phyloP scores from a whole-genome alignment of 1,140 invertebrate genomes.

The Penaeus japonicus region DNA sequence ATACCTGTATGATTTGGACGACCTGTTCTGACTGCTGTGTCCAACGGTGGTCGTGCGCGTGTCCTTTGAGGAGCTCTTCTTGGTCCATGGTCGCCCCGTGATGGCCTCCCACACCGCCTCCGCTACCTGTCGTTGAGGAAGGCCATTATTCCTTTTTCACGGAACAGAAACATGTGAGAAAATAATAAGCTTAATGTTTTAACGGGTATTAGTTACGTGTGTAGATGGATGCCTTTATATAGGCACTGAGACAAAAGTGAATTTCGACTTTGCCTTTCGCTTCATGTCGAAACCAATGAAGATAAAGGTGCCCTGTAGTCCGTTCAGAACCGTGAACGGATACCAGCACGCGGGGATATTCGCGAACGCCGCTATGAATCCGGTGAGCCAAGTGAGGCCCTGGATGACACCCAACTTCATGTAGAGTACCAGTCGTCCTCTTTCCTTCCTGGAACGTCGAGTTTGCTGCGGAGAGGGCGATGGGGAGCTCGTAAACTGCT shows the following conservation, averaged over 20 bases:
- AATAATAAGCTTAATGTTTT: not conserved
- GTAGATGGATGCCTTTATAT: not conserved
- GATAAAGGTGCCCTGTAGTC: conserved; percentile 71
- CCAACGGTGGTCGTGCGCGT: conserved; percentile 28
- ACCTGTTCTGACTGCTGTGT: conserved; percentile 14
- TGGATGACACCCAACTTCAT: conserved; percentile 38
- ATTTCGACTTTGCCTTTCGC: conserved; percentile 66
- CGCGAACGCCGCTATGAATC: conserved; percentile 37
- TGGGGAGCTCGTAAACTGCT: not conserved
- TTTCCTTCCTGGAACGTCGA: conserved; percentile 8
- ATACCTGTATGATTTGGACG: conserved; percentile 23
- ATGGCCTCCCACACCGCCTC: conserved; percentile 38
- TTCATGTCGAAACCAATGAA: conserved; percentile 78
- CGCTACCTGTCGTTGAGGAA: not conserved
- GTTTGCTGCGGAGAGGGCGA: not conserved
- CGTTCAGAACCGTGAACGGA: conserved; percentile 65
- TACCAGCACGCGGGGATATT: conserved; percentile 61
- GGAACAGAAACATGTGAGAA: not conserved
- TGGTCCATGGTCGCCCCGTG: conserved; percentile 13
- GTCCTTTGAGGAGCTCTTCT: conserved; percentile 15
- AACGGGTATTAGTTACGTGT: no score
- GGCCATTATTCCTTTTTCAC: not conserved
- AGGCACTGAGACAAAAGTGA: not conserved
- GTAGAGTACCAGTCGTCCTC: conserved; percentile 28
- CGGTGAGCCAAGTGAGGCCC: conserved; percentile 35